phyloP scores from a whole-genome alignment of 1,140 invertebrate genomes.

The Rhagoletis pomonella region DNA sequence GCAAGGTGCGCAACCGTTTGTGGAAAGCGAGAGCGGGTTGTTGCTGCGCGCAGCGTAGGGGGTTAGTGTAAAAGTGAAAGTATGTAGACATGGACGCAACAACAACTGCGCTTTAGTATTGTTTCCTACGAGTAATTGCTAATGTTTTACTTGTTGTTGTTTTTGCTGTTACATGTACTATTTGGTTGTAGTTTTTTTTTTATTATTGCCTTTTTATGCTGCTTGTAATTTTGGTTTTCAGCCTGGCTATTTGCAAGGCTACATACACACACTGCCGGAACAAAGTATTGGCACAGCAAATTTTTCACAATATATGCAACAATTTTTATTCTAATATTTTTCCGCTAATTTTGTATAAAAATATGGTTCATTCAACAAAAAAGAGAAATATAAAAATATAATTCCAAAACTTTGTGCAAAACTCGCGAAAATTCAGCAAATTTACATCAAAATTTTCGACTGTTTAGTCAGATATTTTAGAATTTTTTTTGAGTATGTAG shows the following conservation, averaged over 20 bases:
- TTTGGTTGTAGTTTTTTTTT: background rate
- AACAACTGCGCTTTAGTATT: background rate
- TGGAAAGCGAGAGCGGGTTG: background rate
- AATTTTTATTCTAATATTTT: too few species aligned
- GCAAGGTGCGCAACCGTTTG: background rate
- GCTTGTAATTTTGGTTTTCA: slow-evolving; percentile 1
- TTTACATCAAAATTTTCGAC: too few species aligned
- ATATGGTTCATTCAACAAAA: too few species aligned
- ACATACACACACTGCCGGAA: too few species aligned
- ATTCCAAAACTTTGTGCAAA: too few species aligned
- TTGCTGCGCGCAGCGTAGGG: background rate
- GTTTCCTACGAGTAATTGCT: background rate
- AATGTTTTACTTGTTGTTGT: background rate
- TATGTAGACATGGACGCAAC: background rate
- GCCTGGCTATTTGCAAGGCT: background rate
- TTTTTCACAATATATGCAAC: too few species aligned
- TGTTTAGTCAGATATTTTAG: too few species aligned
- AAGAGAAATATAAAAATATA: too few species aligned
- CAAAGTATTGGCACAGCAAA: too few species aligned
- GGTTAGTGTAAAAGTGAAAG: background rate
- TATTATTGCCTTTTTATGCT: background rate
- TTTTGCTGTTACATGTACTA: background rate
- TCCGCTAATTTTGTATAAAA: too few species aligned
- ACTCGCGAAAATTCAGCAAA: too few species aligned
- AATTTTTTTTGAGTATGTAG: too few species aligned